Evolutionary conservation across 2,113 vertebrate genomes (phyloP).

Genomic region (Calypte anna): DNA sequence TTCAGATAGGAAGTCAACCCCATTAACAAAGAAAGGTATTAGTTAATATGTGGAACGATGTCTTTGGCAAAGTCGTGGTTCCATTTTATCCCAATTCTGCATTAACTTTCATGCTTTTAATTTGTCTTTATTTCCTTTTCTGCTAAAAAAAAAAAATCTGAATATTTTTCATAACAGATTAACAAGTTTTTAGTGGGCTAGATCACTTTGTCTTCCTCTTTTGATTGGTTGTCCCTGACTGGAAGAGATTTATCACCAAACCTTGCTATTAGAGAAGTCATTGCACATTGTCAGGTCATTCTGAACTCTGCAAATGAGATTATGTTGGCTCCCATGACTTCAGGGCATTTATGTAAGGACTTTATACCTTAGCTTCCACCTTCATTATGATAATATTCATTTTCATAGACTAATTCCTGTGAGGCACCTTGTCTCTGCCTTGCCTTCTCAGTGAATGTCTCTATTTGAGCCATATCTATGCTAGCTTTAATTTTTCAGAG

Average conservation of each 20-base stretch:
- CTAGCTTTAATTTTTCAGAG: neutral
- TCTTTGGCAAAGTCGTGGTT: neutral
- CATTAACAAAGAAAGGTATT: neutral
- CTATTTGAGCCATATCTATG: neutral
- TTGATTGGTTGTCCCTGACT: neutral
- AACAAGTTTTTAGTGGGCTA: neutral
- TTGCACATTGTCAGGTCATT: neutral
- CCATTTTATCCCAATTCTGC: neutral
- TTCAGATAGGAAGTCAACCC: neutral
- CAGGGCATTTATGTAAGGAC: constrained; percentile 1
- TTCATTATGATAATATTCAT: neutral
- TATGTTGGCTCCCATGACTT: neutral
- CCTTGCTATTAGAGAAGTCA: neutral
- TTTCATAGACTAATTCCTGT: neutral
- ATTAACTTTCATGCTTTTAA: neutral
- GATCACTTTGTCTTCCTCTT: neutral
- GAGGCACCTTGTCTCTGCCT: neutral
- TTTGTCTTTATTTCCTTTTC: neutral
- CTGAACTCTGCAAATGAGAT: neutral
- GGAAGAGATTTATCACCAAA: neutral
- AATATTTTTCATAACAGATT: neutral
- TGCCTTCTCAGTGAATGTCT: neutral
- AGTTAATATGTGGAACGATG: neutral
- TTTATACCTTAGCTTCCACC: neutral
- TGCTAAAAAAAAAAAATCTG: neutral